Base-by-base conservation (phyloP, 2,888 invertebrate species). In the Ariolimax columbianus region DNA sequence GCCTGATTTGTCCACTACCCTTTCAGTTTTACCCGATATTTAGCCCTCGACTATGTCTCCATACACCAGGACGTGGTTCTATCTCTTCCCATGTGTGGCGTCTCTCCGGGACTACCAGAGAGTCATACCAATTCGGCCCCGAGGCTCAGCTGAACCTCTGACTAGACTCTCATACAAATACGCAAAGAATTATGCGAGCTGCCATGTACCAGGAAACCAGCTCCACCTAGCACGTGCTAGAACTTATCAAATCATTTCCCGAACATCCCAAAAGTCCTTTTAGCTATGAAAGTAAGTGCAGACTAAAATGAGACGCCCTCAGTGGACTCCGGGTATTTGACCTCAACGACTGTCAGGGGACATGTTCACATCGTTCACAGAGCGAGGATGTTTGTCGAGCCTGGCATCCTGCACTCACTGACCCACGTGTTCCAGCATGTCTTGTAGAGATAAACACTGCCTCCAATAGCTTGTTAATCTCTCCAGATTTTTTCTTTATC, bases 251-350 rank as follows among this genome's bases (percentile, higher is more conserved):
- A 23, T 63, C 63, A 78, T 63, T 40, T 40, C 66, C 63, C 63
- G 40, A 23, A 11, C 3, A 26, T 78, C 78, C 78, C 78, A 11
- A 2, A 63, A 40, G 78, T 40, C 78, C 63, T 63, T 78, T 78
- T 78, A 78, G 63, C 38, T 66, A 78, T 78, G 78, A 59, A 78
- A 59, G 63, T 78, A 40, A 78, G 78, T 78, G 78, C 78, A 78
- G 63, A 36, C 78, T 78, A 63, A 63, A 55, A 78, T 38, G 63
- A 63, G 78, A 78, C 38, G 78, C 63, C 66, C 63, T n/a, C 38
- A 40, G 63, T 63, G 55, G 23, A 78, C 63, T 38, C 40, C 7
- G 36, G n/a, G 7, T 40, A 59, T 59, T 63, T 78, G 63, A 63
- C 59, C 3, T 30, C 40, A 78, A 78, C 33, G 40, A 40, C 30